Base-by-base conservation (phyloP, 2,113 vertebrate species). In the Cnemophilus loriae region DNA sequence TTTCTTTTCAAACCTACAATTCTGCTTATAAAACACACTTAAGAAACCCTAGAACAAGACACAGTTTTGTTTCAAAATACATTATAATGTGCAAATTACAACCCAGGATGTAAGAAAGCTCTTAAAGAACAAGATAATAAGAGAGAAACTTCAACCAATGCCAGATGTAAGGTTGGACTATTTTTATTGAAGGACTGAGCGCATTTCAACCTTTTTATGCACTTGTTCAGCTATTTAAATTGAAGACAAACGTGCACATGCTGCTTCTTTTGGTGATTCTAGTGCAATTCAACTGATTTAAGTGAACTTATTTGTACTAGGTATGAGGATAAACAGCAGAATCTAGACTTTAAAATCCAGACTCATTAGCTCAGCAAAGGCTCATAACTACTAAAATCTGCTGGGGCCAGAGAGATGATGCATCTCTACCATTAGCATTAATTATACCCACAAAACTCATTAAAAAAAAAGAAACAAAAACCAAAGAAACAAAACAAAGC, bases 11-110 rank as follows among this genome's bases (percentile, higher is more conserved):
- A 93, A 85, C 68, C 50, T 33, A 79, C 90, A 95, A 79, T 87
- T 90, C 93, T 73, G 47, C 81, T 87, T 75, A 77, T 27, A 87
- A 96, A 94, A 82, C 46, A 79, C 63, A 85, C 0, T 6, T 39
- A 50, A 88, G 64, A 94, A 96, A 89, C 67, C 76, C 79, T 90
- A 96, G 49, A 97, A 90, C 52, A 79, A 75, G 85, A 89, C 37
- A n/a, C 5, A 11, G 49, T 81, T 92, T 81, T 81, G 85, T 84
- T 95, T 84, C 77, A 87, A 96, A 94, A 90, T 39, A 81, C 24
- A 21, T 52, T 64, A 52, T 96, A 96, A 97, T 71, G 85, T 75
- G 88, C 69, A 96, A 96, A 96, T 93, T 97, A 95, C 37, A 94
- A 71, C 80, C 65, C 57, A 79, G 56, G 15, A 90, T 64, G 61